Percentiles rank a stretch among this genome's conserved stretches.
Conservation (phyloP, 92 coral and sea anemone species). For the Blastomussa wellsi region DNA sequence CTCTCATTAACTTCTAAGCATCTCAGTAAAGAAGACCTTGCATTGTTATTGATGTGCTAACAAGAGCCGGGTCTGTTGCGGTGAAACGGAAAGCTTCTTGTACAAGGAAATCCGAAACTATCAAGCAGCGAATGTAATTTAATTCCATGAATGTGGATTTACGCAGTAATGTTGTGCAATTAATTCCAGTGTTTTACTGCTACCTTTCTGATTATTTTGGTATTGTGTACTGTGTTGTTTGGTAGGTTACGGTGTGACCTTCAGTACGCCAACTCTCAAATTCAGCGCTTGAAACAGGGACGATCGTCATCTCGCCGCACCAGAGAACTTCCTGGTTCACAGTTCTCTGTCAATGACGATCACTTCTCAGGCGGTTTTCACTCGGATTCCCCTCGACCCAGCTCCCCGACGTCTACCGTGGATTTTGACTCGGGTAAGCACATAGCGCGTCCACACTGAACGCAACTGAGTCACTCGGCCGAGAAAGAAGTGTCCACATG, state of each 20-base stretch:
- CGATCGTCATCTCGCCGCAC: conserved; percentile 84
- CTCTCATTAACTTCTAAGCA: not conserved
- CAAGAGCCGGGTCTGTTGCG: no score
- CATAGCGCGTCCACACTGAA: not conserved
- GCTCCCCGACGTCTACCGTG: conserved; percentile 82
- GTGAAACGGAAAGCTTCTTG: no score
- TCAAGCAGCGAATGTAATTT: no score
- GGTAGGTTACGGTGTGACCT: conserved; percentile 90
- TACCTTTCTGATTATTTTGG: not conserved
- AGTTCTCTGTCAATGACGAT: conserved; percentile 62
- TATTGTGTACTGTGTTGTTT: not conserved
- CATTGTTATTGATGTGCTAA: not conserved
- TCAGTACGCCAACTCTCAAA: conserved; percentile 93
- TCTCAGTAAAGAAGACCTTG: not conserved
- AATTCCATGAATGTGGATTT: no score
- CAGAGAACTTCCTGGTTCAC: conserved; percentile 71
- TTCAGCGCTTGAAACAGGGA: conserved; percentile 92
- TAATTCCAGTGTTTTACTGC: no score
- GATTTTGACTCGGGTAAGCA: conserved; percentile 84
- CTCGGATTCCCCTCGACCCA: conserved; percentile 82
- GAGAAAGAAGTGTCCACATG: no score
- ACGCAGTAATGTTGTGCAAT: no score
- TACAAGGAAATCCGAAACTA: no score
- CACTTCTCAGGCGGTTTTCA: conserved; percentile 64
- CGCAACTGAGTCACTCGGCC: not conserved